These are phyloP conservation scores for Paralvinella palmiformis DNA, from an alignment of 1,140 invertebrate species.

Conservation along the genomic window DNA sequence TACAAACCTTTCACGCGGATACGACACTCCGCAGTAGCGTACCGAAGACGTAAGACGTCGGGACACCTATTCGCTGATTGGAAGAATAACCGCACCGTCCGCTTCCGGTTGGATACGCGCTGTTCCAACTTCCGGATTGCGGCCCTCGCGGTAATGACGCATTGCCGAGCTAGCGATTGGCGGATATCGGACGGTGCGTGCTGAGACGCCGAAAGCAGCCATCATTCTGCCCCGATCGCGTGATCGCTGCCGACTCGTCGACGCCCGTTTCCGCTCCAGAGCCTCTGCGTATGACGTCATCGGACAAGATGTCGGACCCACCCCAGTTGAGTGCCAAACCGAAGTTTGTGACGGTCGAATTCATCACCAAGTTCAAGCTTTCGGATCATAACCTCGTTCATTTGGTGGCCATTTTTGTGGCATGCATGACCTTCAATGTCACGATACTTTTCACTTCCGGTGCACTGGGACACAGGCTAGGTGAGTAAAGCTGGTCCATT, in stretches of 20 bases:
- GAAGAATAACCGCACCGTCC: too few species aligned
- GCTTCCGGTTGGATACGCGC: too few species aligned
- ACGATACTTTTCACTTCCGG: slow-evolving; percentile 19
- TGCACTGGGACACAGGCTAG: slow-evolving; percentile 13
- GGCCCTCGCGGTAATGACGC: too few species aligned
- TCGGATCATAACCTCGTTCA: slow-evolving; percentile 17
- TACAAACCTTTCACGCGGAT: too few species aligned
- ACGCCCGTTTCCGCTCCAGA: background rate
- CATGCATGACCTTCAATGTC: slow-evolving; percentile 10
- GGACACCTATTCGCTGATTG: too few species aligned
- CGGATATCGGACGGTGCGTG: too few species aligned
- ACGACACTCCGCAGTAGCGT: too few species aligned
- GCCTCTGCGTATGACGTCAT: background rate
- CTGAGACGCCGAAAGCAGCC: background rate
- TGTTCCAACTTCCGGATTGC: too few species aligned
- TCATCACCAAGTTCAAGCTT: background rate
- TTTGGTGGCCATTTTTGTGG: slow-evolving; percentile 5
- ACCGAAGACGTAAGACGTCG: too few species aligned
- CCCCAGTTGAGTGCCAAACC: background rate
- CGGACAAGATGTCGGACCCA: background rate
- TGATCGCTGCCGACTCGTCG: background rate
- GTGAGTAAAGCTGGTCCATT: background rate
- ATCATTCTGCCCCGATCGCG: background rate
- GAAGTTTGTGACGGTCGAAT: background rate
- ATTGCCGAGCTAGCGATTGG: too few species aligned